phyloP scores from a whole-genome alignment of 1,140 invertebrate genomes.

The Mylabris phalerata region DNA sequence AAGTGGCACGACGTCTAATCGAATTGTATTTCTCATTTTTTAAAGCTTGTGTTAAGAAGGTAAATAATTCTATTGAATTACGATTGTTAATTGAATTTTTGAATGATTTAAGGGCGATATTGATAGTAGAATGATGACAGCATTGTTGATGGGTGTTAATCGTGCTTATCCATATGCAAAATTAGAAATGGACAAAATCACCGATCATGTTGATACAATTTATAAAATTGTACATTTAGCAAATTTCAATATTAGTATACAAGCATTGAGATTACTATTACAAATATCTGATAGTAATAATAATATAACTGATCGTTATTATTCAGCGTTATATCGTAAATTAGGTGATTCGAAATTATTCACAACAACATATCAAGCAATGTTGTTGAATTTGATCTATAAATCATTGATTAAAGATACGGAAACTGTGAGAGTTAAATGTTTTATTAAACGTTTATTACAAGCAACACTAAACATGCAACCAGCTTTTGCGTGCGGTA shows the following conservation, averaged over 20 bases:
- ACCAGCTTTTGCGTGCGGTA: constrained; percentile 62
- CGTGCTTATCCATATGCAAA: constrained; percentile 76
- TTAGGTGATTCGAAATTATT: constrained; percentile 70
- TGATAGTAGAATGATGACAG: constrained; percentile 86
- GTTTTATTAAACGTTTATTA: constrained; percentile 85
- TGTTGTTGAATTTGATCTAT: constrained; percentile 83
- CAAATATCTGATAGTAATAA: constrained; percentile 65
- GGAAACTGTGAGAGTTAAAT: constrained; percentile 61
- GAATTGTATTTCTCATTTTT: constrained; percentile 95
- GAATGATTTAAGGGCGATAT: constrained; percentile 66
- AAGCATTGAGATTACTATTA: constrained; percentile 79
- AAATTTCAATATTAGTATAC: constrained; percentile 75
- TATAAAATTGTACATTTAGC: constrained; percentile 85
- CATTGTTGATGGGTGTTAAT: constrained; percentile 81
- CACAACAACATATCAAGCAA: constrained; percentile 65
- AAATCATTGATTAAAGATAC: constrained; percentile 76
- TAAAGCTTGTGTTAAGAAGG: constrained; percentile 82
- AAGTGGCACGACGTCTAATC: constrained; percentile 76
- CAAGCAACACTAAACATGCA: constrained; percentile 61
- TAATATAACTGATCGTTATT: constrained; percentile 46
- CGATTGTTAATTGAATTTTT: no score
- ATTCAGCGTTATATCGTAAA: constrained; percentile 75
- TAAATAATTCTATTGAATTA: constrained; percentile 29
- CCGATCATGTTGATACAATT: constrained; percentile 72
- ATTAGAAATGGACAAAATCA: constrained; percentile 49